Base-by-base conservation (phyloP, 1,140 invertebrate genomes). In the Aphelinus certus region DNA sequence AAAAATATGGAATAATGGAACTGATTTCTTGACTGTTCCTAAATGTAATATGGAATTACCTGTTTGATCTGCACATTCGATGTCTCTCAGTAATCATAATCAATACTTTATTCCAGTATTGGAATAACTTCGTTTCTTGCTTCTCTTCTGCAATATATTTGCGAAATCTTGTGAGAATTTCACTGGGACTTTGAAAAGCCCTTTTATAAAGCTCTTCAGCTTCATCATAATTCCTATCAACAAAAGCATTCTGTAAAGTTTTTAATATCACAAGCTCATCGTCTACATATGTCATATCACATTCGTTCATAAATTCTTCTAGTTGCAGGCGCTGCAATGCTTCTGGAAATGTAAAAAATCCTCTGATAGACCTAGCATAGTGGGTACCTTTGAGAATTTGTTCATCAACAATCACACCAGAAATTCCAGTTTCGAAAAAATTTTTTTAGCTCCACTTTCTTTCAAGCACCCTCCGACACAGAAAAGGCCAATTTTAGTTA, bases 31-130 rank as follows among this genome's bases (percentile, higher is more conserved):
- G 1, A 65, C 6, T 48, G 61, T 51, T 2, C 7, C 7, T 0
- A 73, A 10, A 43, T 78, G 57, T 55, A 73, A 60, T 55, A 76
- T 42, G 74, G 70, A 78, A 55, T 78, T 48, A 7, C 74, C 67
- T 53, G 63, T 55, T 2, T 64, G 62, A 76, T 78, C 69, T 7
- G 48, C 49, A 51, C 70, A 53, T 53, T 69, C 64, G 6, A 64
- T 68, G 65, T 78, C 53, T 26, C 51, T 6, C 10, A 72, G 1
- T 46, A 63, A 46, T 62, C 55, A 48, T n/a, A 26, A 46, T 26
- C n/a, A 63, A 46, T 7, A 72, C 4, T 2, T 63, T 64, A 63
- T n/a, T 72, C 4, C 51, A 42, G 42, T 72, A 64, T 9, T 55
- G n/a, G 55, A 72, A 72, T 48, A 7, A 1, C 4, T 43, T 7